Evolutionary conservation across 2,888 invertebrate genomes (phyloP).

Genomic region (Watsonalla binaria): DNA sequence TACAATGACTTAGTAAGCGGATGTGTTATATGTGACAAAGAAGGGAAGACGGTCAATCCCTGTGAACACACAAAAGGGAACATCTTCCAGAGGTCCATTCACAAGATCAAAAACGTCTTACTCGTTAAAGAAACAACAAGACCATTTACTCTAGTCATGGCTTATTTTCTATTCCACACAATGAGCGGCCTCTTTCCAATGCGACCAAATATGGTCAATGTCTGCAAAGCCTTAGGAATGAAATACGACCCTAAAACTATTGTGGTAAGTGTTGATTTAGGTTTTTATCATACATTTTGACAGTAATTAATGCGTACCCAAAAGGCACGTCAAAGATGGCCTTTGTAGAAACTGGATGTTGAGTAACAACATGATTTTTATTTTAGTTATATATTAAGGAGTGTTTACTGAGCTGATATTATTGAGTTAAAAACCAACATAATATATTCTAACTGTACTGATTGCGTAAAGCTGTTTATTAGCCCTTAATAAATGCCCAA

Average conservation of each 20-base stretch:
- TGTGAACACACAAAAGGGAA: slow-evolving; percentile 47
- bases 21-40: slow-evolving; percentile 54
- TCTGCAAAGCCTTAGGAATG: slow-evolving; percentile 71
- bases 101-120: slow-evolving; percentile 55
- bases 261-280: slow-evolving; percentile 58
- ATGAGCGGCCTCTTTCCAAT: slow-evolving; percentile 71
- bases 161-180: slow-evolving; percentile 74
- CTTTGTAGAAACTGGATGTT: slow-evolving; percentile 1
- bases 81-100: slow-evolving; percentile 36
- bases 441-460: no score
- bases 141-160: slow-evolving; percentile 71
- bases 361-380: not conserved
- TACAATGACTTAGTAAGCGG: slow-evolving; percentile 58
- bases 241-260: slow-evolving; percentile 60
- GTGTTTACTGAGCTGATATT: not conserved
- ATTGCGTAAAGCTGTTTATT: no score
- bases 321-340: slow-evolving; percentile 1
- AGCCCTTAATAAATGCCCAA: not conserved
- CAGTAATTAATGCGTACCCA: not conserved
- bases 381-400: not conserved
- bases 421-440: no score
- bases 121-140: slow-evolving; percentile 73
- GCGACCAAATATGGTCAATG: slow-evolving; percentile 77
- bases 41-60: slow-evolving; percentile 32
- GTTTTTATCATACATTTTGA: not conserved